Base-by-base conservation (phyloP, 1,140 invertebrate species). In the Gonatopus flavifemur region DNA sequence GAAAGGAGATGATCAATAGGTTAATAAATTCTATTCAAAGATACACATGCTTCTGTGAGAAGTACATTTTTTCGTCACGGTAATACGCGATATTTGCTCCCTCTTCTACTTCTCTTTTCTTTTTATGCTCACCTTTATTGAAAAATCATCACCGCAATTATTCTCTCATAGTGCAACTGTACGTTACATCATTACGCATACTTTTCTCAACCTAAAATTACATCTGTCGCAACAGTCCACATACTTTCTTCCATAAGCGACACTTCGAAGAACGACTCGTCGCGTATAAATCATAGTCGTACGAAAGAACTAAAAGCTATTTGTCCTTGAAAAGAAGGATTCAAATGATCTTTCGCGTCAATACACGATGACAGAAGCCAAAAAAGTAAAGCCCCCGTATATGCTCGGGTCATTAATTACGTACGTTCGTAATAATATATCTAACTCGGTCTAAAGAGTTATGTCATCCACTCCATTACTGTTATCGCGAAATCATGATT, bases 271-370 rank as follows among this genome's bases (percentile, higher is more conserved):
- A 16, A 20, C n/a, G 16, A 15, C 22, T 13, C 39, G 40, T 21
- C 31, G 10, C 43, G n/a, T n/a, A n/a, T n/a, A n/a, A n/a, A n/a
- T n/a, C n/a, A n/a, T n/a, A n/a, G n/a, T n/a, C 24, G 24, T 30
- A 13, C 28, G n/a, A n/a, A n/a, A n/a, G n/a, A n/a, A 2, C 24
- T 40, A 41, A 57, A 48, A 44, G 39, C 18, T 39, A 15, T 19
- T 43, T 32, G 44, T 53, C 57, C 57, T 59, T 59, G 44, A 28
- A 25, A 15, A 10, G 28, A n/a, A 46, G n/a, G 45, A 59, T 59
- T 20, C 37, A 22, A 59, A 59, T 58, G 45, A 36, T 22, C 21
- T 31, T 9, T 48, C 40, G 42, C 30, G 25, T 40, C 35, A 39
- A 36, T 19, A 37, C 46, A 42, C 18, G 18, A 8, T 24, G 45